These are phyloP conservation scores for Dryoscopus gambensis DNA, from an alignment of 2,113 vertebrate species.

Conservation along the genomic window DNA sequence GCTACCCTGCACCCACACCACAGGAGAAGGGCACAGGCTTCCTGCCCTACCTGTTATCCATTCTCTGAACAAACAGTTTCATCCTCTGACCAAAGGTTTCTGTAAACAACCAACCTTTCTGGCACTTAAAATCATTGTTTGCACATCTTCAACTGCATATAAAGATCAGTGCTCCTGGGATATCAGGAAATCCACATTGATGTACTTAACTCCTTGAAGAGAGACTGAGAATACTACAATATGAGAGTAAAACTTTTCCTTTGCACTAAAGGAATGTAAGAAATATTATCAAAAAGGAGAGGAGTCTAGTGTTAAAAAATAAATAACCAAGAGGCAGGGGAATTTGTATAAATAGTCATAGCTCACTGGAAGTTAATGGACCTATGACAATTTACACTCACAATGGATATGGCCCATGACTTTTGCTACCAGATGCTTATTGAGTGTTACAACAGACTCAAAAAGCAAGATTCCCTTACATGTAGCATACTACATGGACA, in stretches of 20 bases:
- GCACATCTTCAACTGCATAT: neutral
- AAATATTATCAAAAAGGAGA: neutral
- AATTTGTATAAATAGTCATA: constrained; percentile 40
- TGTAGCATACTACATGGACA: neutral
- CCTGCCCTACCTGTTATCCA: neutral
- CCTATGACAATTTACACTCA: constrained; percentile 34
- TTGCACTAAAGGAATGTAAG: neutral
- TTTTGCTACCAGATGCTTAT: neutral
- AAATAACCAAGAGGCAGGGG: neutral
- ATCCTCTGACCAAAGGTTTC: neutral
- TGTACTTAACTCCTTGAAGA: neutral
- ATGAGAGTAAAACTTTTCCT: neutral
- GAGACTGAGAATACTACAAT: neutral
- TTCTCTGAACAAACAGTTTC: neutral
- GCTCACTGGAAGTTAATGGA: constrained; percentile 28
- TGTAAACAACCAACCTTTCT: neutral
- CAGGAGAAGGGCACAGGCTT: fast-evolving
- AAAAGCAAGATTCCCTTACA: neutral
- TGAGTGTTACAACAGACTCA: neutral
- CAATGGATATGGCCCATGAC: neutral
- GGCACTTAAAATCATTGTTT: neutral
- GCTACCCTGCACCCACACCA: fast-evolving
- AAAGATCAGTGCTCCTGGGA: neutral
- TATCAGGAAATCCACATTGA: neutral
- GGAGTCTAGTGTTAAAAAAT: neutral